phyloP scores from a whole-genome alignment of 2,113 vertebrate species.

The Crotophaga sulcirostris region DNA sequence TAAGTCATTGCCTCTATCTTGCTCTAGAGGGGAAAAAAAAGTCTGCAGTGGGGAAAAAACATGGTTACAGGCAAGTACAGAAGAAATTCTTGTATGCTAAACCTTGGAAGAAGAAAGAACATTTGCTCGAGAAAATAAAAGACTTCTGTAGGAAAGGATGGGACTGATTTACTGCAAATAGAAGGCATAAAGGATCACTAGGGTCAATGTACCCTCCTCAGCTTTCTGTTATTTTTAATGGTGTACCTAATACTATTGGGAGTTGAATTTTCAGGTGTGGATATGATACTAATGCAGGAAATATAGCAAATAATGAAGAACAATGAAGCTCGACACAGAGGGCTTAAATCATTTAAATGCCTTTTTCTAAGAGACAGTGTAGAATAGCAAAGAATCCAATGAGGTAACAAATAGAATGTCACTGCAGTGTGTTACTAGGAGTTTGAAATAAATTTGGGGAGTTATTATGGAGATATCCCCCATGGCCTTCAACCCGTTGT shows the following conservation, averaged over 20 bases:
- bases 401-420: slow-evolving; percentile 49
- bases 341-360: slow-evolving; percentile 56
- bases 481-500: slow-evolving; percentile 26
- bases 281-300: slow-evolving; percentile 38
- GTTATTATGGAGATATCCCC: slow-evolving; percentile 60
- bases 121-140: slow-evolving; percentile 36
- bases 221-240: slow-evolving; percentile 41
- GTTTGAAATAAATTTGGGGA: slow-evolving; percentile 60
- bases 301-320: slow-evolving; percentile 26
- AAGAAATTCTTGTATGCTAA: slow-evolving; percentile 8
- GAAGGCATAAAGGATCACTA: slow-evolving; percentile 40
- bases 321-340: not conserved
- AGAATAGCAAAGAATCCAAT: slow-evolving; percentile 38
- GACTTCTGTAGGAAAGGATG: not conserved
- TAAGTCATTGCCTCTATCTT: not conserved
- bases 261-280: slow-evolving; percentile 46
- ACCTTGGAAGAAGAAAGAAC: slow-evolving; percentile 11
- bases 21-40: not conserved
- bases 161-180: slow-evolving; percentile 58
- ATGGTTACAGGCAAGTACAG: not conserved
- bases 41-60: not conserved
- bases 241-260: slow-evolving; percentile 21
- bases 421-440: not conserved
- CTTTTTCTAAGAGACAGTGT: slow-evolving; percentile 40
- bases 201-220: slow-evolving; percentile 41